phyloP scores from a whole-genome alignment of 2,113 vertebrate genomes.

The Oostethus manadensis region DNA sequence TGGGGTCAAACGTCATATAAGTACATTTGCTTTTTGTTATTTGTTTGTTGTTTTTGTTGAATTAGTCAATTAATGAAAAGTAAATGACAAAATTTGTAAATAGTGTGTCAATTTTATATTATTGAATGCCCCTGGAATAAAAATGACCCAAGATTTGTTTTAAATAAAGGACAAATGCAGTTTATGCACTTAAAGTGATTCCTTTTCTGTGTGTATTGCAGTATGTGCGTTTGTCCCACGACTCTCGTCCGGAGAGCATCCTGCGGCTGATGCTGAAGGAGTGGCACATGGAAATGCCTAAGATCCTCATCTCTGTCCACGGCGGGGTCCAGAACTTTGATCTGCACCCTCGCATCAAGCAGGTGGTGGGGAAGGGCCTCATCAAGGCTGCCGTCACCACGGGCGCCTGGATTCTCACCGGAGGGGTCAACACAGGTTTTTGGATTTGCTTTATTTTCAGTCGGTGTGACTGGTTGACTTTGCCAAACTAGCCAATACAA shows the following conservation, averaged over 20 bases:
- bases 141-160: no score
- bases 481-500: no score
- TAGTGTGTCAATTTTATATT: no score
- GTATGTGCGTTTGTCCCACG: constrained; percentile 91
- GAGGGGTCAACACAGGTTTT: constrained; percentile 93
- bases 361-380: constrained; percentile 95
- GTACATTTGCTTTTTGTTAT: no score
- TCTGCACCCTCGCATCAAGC: constrained; percentile 94
- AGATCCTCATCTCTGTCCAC: constrained; percentile 97
- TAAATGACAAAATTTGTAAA: no score
- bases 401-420: constrained; percentile 98
- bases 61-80: no score
- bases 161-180: no score
- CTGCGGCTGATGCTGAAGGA: constrained; percentile 94
- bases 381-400: constrained; percentile 98
- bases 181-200: background rate
- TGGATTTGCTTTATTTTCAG: constrained; percentile 13
- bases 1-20: no score
- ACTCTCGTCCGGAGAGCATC: constrained; percentile 90
- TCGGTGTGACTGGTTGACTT: background rate
- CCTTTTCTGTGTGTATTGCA: constrained; percentile 40
- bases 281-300: constrained; percentile 99
- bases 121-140: no score
- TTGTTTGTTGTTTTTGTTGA: no score
- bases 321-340: constrained; percentile 98